Evolutionary conservation across 2,797 vertebrate species (phyloP).

Genomic region (Sebastes hubbsi): DNA sequence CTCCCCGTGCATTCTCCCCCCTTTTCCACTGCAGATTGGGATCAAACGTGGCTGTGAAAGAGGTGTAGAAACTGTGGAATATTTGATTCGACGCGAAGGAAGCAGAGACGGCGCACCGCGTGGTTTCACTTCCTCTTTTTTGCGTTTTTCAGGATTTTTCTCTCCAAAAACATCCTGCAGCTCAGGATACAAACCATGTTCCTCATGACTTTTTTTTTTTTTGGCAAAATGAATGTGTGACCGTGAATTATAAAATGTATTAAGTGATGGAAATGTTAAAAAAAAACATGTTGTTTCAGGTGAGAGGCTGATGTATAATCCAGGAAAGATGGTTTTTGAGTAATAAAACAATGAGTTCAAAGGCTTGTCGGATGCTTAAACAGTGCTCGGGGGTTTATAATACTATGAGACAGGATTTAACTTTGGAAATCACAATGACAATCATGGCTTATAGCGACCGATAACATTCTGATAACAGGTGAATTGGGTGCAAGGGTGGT

Average conservation of each 20-base stretch:
- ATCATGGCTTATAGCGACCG: no score
- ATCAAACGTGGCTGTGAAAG: slow-evolving; percentile 29
- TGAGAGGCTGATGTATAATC: background rate
- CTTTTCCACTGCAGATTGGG: slow-evolving; percentile 25
- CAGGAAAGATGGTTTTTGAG: background rate
- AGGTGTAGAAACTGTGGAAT: background rate
- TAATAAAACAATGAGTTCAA: background rate
- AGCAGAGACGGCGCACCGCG: background rate
- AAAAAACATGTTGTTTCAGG: background rate
- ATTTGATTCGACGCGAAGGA: background rate
- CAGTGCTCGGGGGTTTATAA: background rate
- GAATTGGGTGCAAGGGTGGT: no score
- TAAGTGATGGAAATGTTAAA: background rate
- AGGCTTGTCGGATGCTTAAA: background rate
- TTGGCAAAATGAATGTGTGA: background rate
- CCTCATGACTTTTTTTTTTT: background rate
- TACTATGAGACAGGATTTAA: no score
- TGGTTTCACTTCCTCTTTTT: background rate
- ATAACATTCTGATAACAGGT: no score
- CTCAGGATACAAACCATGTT: background rate
- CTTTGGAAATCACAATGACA: no score
- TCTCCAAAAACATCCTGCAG: background rate
- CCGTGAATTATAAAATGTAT: background rate
- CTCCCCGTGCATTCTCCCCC: slow-evolving; percentile 7
- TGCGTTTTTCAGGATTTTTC: background rate